Conservation (phyloP, 2,888 invertebrate species). For the Eulithis testata region DNA sequence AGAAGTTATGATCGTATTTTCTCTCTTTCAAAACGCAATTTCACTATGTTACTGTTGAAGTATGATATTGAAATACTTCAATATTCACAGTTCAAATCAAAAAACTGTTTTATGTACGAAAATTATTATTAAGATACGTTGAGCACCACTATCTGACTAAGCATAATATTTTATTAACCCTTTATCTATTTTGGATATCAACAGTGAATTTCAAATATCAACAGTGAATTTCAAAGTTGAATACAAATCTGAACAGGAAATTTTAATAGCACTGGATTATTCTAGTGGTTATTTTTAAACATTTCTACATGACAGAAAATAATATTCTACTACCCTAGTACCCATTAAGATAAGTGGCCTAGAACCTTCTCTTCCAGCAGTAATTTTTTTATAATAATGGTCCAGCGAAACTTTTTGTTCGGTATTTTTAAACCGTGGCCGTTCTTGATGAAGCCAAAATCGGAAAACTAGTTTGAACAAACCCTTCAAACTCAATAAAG, state of each 20-base stretch:
- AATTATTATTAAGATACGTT: neutral
- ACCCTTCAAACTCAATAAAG: neutral
- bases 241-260: too few species aligned
- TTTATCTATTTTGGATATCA: too few species aligned
- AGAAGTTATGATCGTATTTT: conserved; percentile 32
- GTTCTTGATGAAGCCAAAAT: too few species aligned
- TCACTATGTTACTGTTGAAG: conserved; percentile 29
- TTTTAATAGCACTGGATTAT: neutral
- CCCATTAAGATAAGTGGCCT: too few species aligned
- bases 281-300: neutral
- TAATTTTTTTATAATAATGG: too few species aligned
- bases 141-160: too few species aligned
- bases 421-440: too few species aligned
- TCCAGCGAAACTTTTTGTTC: too few species aligned
- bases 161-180: too few species aligned
- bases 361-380: too few species aligned
- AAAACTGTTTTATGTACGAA: neutral
- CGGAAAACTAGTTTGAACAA: neutral
- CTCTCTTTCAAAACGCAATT: conserved; percentile 36
- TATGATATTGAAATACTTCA: conserved; percentile 27
- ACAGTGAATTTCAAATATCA: neutral
- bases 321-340: neutral
- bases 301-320: neutral
- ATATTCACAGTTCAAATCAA: neutral
- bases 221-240: neutral